These are phyloP conservation scores for Cheilosia pagana DNA, from an alignment of 2,888 invertebrate genomes.

Conservation along the genomic window DNA sequence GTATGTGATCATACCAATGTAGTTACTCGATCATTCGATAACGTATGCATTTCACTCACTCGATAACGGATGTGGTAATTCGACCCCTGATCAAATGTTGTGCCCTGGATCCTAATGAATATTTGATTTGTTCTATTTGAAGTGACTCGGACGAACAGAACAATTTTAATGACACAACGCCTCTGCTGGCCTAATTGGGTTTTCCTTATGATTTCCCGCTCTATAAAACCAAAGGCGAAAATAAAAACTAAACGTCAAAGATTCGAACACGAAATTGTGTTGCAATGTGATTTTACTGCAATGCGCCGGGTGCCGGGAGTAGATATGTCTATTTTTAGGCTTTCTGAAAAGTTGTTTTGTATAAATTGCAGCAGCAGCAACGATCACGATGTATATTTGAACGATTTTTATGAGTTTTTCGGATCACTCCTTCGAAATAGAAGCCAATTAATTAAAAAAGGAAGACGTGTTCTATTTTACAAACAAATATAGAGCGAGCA, in stretches of 20 bases:
- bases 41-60: no score
- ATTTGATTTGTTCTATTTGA: conserved; percentile 29
- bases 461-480: conserved; percentile 25
- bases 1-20: no score
- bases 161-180: conserved; percentile 55
- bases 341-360: conserved; percentile 14
- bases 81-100: conserved; percentile 40
- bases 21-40: no score
- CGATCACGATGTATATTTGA: conserved; percentile 20
- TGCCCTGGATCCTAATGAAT: conserved; percentile 33
- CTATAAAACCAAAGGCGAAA: not conserved
- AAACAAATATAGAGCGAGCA: conserved; percentile 4
- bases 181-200: conserved; percentile 43
- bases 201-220: not conserved
- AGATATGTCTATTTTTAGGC: conserved; percentile 40
- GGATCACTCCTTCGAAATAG: conserved; percentile 24
- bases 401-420: conserved; percentile 32
- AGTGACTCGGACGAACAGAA: not conserved
- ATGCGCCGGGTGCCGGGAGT: not conserved
- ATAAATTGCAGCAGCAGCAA: conserved; percentile 43
- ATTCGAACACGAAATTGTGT: conserved; percentile 35
- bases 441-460: conserved; percentile 26
- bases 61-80: no score
- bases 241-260: not conserved
- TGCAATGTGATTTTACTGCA: conserved; percentile 37